phyloP scores from a whole-genome alignment of 2,888 invertebrate species.

The Cephus pulcher region DNA sequence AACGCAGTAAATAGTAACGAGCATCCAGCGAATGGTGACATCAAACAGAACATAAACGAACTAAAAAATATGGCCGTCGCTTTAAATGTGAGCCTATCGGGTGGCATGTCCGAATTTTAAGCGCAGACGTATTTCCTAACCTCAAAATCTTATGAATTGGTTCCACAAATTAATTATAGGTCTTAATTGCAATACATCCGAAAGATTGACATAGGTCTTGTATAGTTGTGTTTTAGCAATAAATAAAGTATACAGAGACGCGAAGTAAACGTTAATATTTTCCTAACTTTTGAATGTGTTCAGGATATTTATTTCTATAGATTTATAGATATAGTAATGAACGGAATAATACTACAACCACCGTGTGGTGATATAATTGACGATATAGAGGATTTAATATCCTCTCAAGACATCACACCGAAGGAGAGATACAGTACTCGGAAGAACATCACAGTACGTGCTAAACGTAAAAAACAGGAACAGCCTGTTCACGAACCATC shows the following conservation, averaged over 20 bases:
- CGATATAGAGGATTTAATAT: constrained; percentile 88
- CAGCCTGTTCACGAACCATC: constrained; percentile 37
- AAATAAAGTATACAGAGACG: background rate
- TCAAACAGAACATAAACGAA: no score
- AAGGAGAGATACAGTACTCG: constrained; percentile 81
- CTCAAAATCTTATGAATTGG: background rate
- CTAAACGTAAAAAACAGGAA: constrained; percentile 60
- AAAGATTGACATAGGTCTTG: background rate
- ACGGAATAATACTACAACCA: background rate
- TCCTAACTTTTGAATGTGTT: background rate
- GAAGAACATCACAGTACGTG: constrained; percentile 77
- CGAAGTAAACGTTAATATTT: background rate
- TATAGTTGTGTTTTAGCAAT: background rate
- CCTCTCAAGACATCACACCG: constrained; percentile 82
- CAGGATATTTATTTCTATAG: background rate
- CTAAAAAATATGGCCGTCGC: no score
- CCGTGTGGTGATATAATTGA: constrained; percentile 79
- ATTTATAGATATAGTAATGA: background rate
- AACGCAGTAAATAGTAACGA: no score
- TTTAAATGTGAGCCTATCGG: background rate
- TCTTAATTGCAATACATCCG: background rate
- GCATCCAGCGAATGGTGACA: no score
- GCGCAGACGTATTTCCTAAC: background rate
- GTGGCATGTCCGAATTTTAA: background rate
- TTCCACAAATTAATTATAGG: background rate